Conservation (phyloP, 2,888 invertebrate genomes). For the Bimastos eiseni region DNA sequence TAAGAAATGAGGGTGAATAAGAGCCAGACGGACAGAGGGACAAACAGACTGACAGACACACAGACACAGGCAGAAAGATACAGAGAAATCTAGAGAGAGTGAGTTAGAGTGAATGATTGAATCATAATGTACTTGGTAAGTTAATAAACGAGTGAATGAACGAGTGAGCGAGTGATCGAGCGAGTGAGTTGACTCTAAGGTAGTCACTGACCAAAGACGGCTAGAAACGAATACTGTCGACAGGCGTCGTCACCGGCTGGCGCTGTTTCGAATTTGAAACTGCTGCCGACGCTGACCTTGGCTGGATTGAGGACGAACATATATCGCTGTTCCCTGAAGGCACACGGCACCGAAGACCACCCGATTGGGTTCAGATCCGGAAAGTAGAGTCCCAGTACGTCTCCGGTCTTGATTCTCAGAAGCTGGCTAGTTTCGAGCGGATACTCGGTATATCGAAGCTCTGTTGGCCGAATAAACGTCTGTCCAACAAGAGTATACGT, state of each 20-base stretch:
- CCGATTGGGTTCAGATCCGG: conserved; percentile 43
- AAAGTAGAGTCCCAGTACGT: conserved; percentile 45
- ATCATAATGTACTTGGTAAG: too few relatives aligned
- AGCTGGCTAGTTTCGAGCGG: conserved; percentile 23
- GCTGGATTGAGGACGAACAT: conserved; percentile 27
- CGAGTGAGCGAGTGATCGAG: neutral
- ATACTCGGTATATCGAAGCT: conserved; percentile 42
- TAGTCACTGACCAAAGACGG: conserved; percentile 44
- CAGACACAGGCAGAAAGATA: too few relatives aligned
- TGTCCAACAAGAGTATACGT: conserved; percentile 43
- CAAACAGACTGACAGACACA: too few relatives aligned
- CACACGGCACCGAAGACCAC: conserved; percentile 45
- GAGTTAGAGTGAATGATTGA: neutral
- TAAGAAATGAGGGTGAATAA: too few relatives aligned
- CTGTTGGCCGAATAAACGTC: conserved; percentile 41
- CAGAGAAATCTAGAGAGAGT: neutral
- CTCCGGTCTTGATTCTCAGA: conserved; percentile 40
- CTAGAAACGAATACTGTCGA: conserved; percentile 45
- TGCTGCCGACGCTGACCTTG: conserved; percentile 35
- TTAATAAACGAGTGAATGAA: neutral
- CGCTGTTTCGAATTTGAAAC: conserved; percentile 35
- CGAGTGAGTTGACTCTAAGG: neutral
- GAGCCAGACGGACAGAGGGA: too few relatives aligned
- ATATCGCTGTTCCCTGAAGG: conserved; percentile 38
- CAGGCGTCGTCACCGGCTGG: conserved; percentile 36